These are phyloP conservation scores for Allobates femoralis DNA, from an alignment of 2,797 vertebrate genomes.

Conservation along the genomic window DNA sequence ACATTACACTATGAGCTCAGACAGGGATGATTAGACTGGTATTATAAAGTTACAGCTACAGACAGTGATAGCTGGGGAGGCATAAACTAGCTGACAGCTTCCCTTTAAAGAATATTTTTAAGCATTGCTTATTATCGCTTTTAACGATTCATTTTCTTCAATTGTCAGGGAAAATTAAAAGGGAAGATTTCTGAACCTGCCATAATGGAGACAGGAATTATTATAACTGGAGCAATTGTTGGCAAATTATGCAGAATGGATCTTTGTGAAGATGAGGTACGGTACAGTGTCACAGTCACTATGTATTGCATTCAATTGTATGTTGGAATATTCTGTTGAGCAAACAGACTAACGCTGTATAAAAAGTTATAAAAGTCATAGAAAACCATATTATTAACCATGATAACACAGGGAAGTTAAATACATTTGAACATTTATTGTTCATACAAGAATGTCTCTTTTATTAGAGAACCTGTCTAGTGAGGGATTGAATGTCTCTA, in stretches of 20 bases:
- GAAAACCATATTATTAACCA: neutral
- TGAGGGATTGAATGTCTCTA: no score
- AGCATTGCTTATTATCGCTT: neutral
- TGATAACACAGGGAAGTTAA: neutral
- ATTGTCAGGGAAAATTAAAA: conserved; percentile 69
- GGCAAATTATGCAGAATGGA: conserved; percentile 72
- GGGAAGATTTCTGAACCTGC: conserved; percentile 59
- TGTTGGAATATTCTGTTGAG: neutral
- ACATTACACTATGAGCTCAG: no score
- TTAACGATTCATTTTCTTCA: neutral
- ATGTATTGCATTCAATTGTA: neutral
- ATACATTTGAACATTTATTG: no score
- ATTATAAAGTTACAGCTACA: no score
- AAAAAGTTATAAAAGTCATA: neutral
- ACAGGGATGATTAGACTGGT: no score
- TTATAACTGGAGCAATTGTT: conserved; percentile 67
- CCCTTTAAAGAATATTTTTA: neutral
- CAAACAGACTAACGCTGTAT: neutral
- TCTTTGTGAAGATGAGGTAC: conserved; percentile 70
- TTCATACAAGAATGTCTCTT: no score
- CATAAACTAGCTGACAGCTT: no score
- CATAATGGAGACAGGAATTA: conserved; percentile 66
- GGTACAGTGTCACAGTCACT: neutral
- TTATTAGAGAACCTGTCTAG: no score
- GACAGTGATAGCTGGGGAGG: neutral